Conservation (phyloP, 2,113 vertebrate species). For the Ammodramus savannarum region DNA sequence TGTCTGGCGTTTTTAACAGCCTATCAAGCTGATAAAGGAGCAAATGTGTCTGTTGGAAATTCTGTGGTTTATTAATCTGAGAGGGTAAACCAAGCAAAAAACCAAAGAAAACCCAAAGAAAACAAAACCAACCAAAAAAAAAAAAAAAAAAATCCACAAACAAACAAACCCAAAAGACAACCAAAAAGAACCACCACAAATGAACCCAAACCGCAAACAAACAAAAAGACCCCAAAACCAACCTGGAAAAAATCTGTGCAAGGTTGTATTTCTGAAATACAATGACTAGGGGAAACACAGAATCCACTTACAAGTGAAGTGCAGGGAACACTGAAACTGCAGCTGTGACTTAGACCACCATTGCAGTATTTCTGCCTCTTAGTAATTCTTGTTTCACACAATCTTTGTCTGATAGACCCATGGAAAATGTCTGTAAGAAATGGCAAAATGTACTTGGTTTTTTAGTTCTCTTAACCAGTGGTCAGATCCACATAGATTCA, state of each 20-base stretch:
- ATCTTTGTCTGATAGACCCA: not conserved
- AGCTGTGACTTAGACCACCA: not conserved
- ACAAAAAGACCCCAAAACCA: not conserved
- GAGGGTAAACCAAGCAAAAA: not conserved
- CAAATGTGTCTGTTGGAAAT: not conserved
- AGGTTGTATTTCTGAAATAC: not conserved
- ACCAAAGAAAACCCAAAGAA: not conserved
- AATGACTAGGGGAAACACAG: not conserved
- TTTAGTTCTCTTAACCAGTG: not conserved
- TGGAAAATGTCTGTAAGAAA: not conserved
- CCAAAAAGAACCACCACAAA: not conserved
- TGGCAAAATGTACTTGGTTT: not conserved
- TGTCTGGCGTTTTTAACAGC: not conserved
- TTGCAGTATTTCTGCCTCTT: not conserved
- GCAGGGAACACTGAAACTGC: not conserved
- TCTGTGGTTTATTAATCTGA: not conserved
- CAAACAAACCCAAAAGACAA: not conserved
- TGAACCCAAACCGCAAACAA: not conserved
- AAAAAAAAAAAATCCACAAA: not conserved
- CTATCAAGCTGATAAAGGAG: not conserved
- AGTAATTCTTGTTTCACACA: not conserved
- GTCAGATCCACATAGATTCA: not conserved
- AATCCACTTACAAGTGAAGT: not conserved
- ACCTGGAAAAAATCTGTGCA: not conserved
- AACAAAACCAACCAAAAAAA: not conserved